Evolutionary conservation across 2,113 vertebrate genomes (phyloP).

Genomic region (Centropus unirufus): DNA sequence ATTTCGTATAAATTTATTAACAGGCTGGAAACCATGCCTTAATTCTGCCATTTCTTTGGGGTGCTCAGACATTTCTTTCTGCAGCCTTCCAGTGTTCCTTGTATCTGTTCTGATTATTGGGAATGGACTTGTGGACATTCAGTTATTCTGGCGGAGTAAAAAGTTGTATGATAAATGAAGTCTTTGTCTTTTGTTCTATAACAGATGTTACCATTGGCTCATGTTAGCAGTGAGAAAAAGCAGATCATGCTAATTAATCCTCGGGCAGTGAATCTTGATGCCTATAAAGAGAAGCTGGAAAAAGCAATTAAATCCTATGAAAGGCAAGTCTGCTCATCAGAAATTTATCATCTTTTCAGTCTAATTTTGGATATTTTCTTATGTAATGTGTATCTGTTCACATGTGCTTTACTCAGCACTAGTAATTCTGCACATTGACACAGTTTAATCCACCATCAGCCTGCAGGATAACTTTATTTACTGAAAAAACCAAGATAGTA

Average conservation of each 20-base stretch:
- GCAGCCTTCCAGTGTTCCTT: not conserved
- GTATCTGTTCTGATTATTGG: not conserved
- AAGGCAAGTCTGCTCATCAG: conserved; percentile 71
- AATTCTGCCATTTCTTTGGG: not conserved
- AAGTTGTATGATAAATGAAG: not conserved
- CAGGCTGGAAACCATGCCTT: not conserved
- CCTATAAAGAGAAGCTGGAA: conserved; percentile 78
- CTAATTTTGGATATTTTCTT: not conserved
- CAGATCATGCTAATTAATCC: conserved; percentile 78
- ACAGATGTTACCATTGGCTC: conserved; percentile 75
- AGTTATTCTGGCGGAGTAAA: not conserved
- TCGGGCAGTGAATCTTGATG: conserved; percentile 77
- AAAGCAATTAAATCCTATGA: conserved; percentile 78
- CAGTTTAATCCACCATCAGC: not conserved
- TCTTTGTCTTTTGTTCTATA: not conserved
- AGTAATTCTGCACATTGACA: not conserved
- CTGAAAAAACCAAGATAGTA: not conserved
- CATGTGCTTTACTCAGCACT: not conserved
- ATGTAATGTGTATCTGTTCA: not conserved
- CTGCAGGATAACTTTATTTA: not conserved
- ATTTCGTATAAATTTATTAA: not conserved
- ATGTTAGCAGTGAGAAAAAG: conserved; percentile 64
- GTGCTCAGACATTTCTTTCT: not conserved
- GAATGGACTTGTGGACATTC: not conserved
- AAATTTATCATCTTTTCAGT: not conserved